Percentiles rank a stretch among this genome's conserved stretches.
These are phyloP conservation scores for Macroteleia sp. DNA, from an alignment of 2,888 invertebrate genomes.

Conservation along the genomic window DNA sequence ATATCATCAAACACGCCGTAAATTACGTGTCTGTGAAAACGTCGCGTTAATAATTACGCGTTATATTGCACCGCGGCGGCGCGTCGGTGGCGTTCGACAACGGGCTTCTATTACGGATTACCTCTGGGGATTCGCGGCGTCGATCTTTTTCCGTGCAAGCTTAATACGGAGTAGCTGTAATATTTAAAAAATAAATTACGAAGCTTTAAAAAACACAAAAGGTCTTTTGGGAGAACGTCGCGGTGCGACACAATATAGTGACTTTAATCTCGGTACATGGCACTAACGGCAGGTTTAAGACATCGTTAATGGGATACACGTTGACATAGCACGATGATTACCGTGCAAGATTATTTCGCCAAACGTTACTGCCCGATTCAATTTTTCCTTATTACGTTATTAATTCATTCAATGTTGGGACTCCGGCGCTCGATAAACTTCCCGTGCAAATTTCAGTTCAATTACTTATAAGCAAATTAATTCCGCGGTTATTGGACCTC, in stretches of 20 bases:
- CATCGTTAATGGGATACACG: slow-evolving; percentile 31
- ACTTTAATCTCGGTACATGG: slow-evolving; percentile 28
- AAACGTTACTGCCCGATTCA: slow-evolving; percentile 5
- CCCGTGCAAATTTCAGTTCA: slow-evolving; percentile 2
- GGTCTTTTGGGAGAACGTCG: slow-evolving; percentile 3
- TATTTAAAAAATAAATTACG: slow-evolving; percentile 40
- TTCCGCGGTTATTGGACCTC: slow-evolving; percentile 21
- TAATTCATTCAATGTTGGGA: neutral
- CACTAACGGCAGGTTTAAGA: slow-evolving; percentile 22
- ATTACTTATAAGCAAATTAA: slow-evolving; percentile 25
- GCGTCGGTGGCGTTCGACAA: neutral
- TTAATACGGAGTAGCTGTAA: slow-evolving; percentile 25
- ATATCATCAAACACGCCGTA: slow-evolving; percentile 38
- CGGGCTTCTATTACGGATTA: slow-evolving; percentile 17
- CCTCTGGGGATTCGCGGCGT: neutral
- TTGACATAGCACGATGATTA: slow-evolving; percentile 20
- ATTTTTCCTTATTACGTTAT: slow-evolving; percentile 3
- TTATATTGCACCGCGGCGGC: slow-evolving; percentile 1
- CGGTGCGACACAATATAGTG: slow-evolving; percentile 20
- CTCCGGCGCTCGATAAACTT: neutral
- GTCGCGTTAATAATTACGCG: slow-evolving; percentile 16
- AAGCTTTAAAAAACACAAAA: slow-evolving; percentile 12
- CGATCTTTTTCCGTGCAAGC: neutral
- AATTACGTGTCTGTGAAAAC: slow-evolving; percentile 12
- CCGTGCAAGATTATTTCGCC: slow-evolving; percentile 13